These are phyloP conservation scores for Carabus problematicus DNA, from an alignment of 2,888 invertebrate species.

Conservation along the genomic window DNA sequence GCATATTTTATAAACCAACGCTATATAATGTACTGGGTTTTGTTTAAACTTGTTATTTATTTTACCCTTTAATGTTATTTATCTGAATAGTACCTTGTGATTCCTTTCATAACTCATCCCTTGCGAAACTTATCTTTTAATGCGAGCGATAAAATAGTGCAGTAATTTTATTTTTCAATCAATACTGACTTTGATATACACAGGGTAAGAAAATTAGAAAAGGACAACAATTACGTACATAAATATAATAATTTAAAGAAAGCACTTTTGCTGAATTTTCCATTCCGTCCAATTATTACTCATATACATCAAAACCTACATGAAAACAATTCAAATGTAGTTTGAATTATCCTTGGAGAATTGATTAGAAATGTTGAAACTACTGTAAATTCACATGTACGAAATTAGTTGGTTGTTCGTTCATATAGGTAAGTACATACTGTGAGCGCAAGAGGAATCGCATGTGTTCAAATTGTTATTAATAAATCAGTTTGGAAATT, in stretches of 20 bases:
- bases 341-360: neutral
- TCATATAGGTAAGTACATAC: no score
- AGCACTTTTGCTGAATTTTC: neutral
- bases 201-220: neutral
- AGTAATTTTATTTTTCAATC: no score
- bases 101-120: conserved; percentile 20
- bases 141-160: no score
- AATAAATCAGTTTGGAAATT: conserved; percentile 28
- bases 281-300: neutral
- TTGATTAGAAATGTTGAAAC: neutral
- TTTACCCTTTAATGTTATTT: conserved; percentile 20
- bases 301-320: neutral
- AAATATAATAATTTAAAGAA: neutral
- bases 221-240: neutral
- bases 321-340: neutral
- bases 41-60: conserved; percentile 20
- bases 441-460: neutral
- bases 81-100: conserved; percentile 23
- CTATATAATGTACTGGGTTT: conserved; percentile 15
- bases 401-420: no score
- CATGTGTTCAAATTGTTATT: conserved; percentile 15
- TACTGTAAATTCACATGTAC: no score
- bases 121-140: neutral
- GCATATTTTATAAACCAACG: conserved; percentile 25
- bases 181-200: neutral